phyloP scores from a whole-genome alignment of 2,797 vertebrate genomes.

The Mus spretus region DNA sequence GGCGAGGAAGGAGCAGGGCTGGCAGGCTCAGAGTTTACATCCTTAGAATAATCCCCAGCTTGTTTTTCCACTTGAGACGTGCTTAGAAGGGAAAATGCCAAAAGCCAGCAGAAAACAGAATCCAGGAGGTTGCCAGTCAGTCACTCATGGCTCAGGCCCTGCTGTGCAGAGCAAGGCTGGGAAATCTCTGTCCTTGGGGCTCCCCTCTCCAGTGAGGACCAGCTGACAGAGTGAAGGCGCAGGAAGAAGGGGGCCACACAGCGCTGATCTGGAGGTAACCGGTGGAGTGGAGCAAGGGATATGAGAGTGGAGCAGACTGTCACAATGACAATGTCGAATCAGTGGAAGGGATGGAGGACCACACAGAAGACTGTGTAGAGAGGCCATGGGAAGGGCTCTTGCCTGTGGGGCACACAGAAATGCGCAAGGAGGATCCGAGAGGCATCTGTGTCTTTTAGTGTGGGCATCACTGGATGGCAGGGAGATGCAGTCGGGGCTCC shows the following conservation, averaged over 20 bases:
- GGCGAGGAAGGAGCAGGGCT: not conserved
- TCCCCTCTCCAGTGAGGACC: not conserved
- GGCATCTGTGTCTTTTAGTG: not conserved
- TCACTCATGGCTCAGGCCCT: conserved; percentile 25
- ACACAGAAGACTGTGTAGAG: not conserved
- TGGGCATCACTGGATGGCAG: not conserved
- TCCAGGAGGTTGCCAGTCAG: conserved; percentile 48
- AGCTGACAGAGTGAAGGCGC: not conserved
- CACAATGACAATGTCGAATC: not conserved
- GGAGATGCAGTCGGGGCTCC: not conserved
- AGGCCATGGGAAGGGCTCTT: not conserved
- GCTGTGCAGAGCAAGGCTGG: not conserved
- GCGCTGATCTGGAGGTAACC: not conserved
- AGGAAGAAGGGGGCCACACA: not conserved
- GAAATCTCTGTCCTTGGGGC: not conserved
- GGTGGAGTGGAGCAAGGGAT: not conserved
- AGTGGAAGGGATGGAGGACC: not conserved
- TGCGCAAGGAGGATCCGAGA: not conserved
- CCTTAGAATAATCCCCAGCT: not conserved
- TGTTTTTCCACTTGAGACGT: conserved; percentile 21
- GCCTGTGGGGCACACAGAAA: not conserved
- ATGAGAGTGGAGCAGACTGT: not conserved
- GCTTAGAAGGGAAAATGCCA: conserved; percentile 69
- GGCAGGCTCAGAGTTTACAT: not conserved
- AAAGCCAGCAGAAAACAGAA: conserved; percentile 47